Conservation (phyloP, 2,888 invertebrate species). For the Coronaproctus castanopsis region DNA sequence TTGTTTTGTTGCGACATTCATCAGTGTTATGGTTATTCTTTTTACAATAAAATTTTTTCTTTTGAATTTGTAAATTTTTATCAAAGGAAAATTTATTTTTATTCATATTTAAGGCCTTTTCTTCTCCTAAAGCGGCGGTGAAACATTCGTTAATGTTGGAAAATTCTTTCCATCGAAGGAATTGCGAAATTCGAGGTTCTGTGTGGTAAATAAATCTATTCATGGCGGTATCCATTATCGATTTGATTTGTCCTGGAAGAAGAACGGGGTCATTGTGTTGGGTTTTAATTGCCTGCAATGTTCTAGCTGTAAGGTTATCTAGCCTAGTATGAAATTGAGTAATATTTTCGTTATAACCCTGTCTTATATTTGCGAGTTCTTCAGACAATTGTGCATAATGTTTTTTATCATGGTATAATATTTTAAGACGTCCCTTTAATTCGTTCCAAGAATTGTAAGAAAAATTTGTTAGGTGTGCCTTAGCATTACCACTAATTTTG, state of each 20-base stretch:
- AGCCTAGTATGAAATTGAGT: constrained; percentile 4
- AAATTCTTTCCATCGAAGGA: background rate
- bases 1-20: background rate
- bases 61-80: background rate
- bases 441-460: constrained; percentile 4
- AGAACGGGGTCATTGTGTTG: background rate
- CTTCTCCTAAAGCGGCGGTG: background rate
- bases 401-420: constrained; percentile 12
- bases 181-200: background rate
- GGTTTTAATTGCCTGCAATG: background rate
- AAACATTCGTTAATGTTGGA: background rate
- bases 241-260: background rate
- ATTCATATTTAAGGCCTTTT: background rate
- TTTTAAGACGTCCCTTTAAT: constrained; percentile 9
- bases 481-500: background rate
- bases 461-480: background rate
- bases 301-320: background rate
- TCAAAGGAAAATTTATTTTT: background rate
- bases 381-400: constrained; percentile 9
- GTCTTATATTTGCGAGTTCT: constrained; percentile 9
- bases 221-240: background rate
- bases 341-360: constrained; percentile 7
- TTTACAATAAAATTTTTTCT: background rate
- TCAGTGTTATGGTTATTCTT: background rate
- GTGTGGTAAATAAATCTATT: constrained; percentile 1